Evolutionary conservation across 30 jellyfish, hydroid and myxozoan genomes (phyloP).

Genomic region (Sanderia malayensis): DNA sequence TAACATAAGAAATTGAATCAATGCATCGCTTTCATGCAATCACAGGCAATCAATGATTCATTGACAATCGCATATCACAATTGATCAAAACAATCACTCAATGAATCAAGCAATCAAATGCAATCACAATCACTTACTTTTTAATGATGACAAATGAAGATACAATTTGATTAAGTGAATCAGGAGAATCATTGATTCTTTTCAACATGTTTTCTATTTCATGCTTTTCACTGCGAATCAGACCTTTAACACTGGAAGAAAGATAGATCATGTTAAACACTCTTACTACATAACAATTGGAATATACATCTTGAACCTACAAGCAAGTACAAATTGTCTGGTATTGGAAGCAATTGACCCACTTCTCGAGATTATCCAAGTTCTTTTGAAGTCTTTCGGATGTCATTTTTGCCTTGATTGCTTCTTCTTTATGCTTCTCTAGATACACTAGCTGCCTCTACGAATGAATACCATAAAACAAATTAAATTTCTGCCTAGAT

Average conservation of each 20-base stretch:
- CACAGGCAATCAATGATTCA: neutral
- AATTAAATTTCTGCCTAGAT: too few relatives aligned
- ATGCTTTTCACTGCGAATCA: constrained; percentile 56
- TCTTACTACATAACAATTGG: too few relatives aligned
- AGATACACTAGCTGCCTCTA: constrained; percentile 64
- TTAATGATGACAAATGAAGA: constrained; percentile 69
- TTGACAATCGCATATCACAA: neutral
- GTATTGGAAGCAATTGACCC: too few relatives aligned
- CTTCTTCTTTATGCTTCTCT: constrained; percentile 67
- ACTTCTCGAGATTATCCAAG: constrained; percentile 43
- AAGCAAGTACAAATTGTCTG: too few relatives aligned
- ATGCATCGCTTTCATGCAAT: neutral
- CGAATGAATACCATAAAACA: too few relatives aligned
- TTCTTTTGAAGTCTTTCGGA: constrained; percentile 48
- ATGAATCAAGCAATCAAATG: neutral
- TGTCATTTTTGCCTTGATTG: constrained; percentile 39
- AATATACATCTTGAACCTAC: too few relatives aligned
- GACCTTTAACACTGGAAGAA: constrained; percentile 62
- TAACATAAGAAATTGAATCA: neutral
- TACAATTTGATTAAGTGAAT: constrained; percentile 46
- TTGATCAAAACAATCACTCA: neutral
- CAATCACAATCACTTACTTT: constrained; percentile 41
- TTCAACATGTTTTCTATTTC: constrained; percentile 64
- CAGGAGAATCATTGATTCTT: constrained; percentile 46
- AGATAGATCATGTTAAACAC: too few relatives aligned